Percentiles rank a stretch among this genome's conserved stretches.
Evolutionary conservation across 2,888 invertebrate species (phyloP).

Genomic region (Adela reaumurella): DNA sequence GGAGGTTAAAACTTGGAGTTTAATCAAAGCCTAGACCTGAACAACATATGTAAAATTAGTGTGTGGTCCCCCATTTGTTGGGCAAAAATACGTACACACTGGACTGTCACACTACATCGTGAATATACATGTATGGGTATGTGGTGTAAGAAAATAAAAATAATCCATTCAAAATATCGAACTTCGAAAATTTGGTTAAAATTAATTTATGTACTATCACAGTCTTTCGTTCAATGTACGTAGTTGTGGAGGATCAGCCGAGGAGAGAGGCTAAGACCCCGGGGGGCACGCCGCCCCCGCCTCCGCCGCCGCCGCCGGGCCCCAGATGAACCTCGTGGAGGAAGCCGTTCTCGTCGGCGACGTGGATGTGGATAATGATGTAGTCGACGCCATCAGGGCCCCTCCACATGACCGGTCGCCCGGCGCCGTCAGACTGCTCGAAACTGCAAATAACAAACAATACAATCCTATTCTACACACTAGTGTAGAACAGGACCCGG

Average conservation of each 20-base stretch:
- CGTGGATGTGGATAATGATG: conserved; percentile 43
- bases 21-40: no score
- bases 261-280: conserved; percentile 31
- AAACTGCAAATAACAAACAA: conserved; percentile 14
- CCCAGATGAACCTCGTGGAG: conserved; percentile 38
- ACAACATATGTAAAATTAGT: no score
- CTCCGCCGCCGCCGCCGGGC: conserved; percentile 25
- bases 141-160: no score
- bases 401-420: conserved; percentile 26
- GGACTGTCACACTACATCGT: no score
- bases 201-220: conserved; percentile 1
- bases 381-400: conserved; percentile 46
- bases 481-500: no score
- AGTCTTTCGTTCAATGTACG: conserved; percentile 1
- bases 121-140: no score
- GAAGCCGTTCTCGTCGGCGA: conserved; percentile 57
- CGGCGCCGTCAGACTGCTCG: conserved; percentile 21
- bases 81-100: no score
- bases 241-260: conserved; percentile 19
- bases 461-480: no score
- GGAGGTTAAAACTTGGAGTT: no score
- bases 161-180: no score
- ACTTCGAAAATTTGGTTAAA: no score
- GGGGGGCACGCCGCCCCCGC: conserved; percentile 23
- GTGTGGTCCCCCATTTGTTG: no score